phyloP scores from a whole-genome alignment of 2,113 vertebrate genomes.

The Patagioenas fasciata region DNA sequence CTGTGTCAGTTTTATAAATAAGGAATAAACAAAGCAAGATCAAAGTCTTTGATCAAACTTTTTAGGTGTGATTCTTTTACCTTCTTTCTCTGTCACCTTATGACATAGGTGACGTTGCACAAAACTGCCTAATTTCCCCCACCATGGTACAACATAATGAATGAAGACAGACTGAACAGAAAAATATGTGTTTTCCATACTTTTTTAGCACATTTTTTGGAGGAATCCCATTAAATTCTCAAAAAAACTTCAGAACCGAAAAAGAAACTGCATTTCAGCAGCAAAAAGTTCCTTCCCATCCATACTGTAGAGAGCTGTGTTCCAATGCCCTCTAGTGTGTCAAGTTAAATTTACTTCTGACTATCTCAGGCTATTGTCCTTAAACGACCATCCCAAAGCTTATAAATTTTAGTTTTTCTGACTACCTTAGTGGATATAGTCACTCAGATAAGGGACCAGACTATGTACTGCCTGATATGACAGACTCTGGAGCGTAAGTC shows the following conservation, averaged over 20 bases:
- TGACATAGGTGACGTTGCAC: neutral
- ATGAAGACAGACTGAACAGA: neutral
- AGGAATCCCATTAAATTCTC: neutral
- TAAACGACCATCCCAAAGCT: neutral
- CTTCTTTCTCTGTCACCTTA: neutral
- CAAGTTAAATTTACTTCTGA: neutral
- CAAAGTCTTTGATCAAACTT: neutral
- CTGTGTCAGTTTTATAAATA: neutral
- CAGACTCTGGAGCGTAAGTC: neutral
- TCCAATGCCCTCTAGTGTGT: slow-evolving; percentile 43
- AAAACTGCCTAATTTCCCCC: neutral
- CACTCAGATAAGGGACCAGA: neutral
- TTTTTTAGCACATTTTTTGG: neutral
- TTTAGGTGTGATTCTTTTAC: neutral
- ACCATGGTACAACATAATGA: neutral
- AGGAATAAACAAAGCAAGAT: neutral
- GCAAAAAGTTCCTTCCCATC: neutral
- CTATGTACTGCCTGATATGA: neutral
- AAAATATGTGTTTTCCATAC: neutral
- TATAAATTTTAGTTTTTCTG: neutral
- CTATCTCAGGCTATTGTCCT: neutral
- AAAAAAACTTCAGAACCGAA: neutral
- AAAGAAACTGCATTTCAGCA: neutral
- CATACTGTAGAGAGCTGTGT: neutral
- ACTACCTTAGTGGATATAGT: neutral